Evolutionary conservation across 2,888 invertebrate species (phyloP).

Genomic region (Hypsopygia costalis): DNA sequence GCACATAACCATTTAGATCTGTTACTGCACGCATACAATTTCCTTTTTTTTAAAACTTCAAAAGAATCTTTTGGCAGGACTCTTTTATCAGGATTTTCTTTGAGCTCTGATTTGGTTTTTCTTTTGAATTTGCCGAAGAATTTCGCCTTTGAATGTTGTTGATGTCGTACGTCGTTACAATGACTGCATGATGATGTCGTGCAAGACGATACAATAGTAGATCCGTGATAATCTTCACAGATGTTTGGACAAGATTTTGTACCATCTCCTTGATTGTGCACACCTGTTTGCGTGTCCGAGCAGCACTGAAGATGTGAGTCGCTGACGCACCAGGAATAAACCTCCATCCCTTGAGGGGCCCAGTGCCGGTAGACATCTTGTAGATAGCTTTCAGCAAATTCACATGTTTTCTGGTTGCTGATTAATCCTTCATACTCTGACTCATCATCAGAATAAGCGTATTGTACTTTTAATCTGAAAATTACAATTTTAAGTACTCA

Average conservation of each 20-base stretch:
- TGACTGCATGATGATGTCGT: conserved; percentile 33
- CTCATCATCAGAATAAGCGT: conserved; percentile 40
- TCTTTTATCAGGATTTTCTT: conserved; percentile 24
- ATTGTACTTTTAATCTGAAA: conserved; percentile 45
- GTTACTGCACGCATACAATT: conserved; percentile 41
- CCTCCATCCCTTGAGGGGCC: conserved; percentile 43
- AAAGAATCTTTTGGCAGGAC: conserved; percentile 57
- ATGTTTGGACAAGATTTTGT: conserved; percentile 56
- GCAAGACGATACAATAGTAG: conserved; percentile 37
- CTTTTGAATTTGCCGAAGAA: conserved; percentile 29
- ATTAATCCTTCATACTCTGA: conserved; percentile 26
- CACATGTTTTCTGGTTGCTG: conserved; percentile 34
- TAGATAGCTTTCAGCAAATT: conserved; percentile 54
- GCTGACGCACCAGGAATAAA: conserved; percentile 46
- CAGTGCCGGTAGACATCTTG: conserved; percentile 55
- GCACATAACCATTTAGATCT: conserved; percentile 38
- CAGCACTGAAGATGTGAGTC: conserved; percentile 40
- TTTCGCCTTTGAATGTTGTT: conserved; percentile 19
- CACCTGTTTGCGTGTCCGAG: conserved; percentile 32
- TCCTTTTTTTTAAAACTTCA: conserved; percentile 52
- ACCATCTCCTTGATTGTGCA: conserved; percentile 33
- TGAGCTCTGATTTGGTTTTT: conserved; percentile 19
- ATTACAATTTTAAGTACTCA: too few species aligned
- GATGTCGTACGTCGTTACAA: conserved; percentile 17
- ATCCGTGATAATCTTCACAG: conserved; percentile 40